Conservation (phyloP, 2,797 vertebrate species). For the Todus mexicanus region DNA sequence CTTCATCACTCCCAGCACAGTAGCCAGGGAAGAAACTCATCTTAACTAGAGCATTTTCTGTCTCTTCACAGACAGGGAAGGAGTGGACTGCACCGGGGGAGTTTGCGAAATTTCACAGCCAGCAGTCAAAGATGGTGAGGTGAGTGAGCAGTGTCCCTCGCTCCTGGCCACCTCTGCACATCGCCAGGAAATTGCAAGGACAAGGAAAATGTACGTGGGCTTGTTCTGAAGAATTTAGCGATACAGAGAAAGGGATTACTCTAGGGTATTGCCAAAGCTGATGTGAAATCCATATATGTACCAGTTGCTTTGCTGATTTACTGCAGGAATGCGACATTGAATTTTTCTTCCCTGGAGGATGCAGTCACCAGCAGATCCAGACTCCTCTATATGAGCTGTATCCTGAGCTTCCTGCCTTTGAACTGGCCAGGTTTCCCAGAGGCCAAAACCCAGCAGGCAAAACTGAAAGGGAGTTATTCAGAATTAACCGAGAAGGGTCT, state of each 20-base stretch:
- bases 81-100: conserved; percentile 95
- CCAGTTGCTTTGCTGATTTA: neutral
- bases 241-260: neutral
- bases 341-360: neutral
- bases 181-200: neutral
- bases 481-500: neutral
- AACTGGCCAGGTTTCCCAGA: neutral
- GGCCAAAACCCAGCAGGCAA: neutral
- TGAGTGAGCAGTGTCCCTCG: conserved; percentile 66
- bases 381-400: neutral
- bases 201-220: neutral
- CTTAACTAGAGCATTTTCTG: neutral
- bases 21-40: neutral
- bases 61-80: conserved; percentile 80
- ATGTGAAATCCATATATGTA: neutral
- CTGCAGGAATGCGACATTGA: neutral
- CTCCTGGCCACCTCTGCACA: neutral
- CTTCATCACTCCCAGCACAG: neutral
- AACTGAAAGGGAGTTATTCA: neutral
- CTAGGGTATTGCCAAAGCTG: neutral
- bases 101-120: conserved; percentile 89
- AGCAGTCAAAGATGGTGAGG: conserved; percentile 84
- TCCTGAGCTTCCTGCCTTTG: neutral
- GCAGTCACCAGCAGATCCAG: neutral
- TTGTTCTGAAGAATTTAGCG: neutral